Base-by-base conservation (phyloP, 1,140 invertebrate species). In the Trachymyrmex cornetzi region DNA sequence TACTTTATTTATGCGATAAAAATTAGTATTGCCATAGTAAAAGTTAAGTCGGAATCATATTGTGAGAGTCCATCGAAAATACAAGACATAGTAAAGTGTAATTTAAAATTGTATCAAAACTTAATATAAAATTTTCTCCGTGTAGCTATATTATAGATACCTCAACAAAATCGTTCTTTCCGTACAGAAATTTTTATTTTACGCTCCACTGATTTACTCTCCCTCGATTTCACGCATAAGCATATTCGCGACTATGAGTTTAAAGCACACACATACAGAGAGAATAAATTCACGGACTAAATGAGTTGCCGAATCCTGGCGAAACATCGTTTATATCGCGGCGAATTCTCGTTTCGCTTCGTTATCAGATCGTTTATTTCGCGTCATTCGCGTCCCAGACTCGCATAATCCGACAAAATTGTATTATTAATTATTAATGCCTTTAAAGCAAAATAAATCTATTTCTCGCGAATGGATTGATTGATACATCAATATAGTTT, bases 271-370 rank as follows among this genome's bases (percentile, higher is more conserved):
- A 38, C 38, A 30, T 72, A 82, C 50, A 82, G 71, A 82, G 80
- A 61, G 80, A 84, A 84, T 75, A 61, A 75, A 75, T 84, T 74
- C 24, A 48, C 19, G 34, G 66, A 24, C 69, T 75, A 84, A 84
- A 84, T 84, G 80, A 84, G 80, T 84, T 74, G 53, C 80, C 69
- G 69, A 75, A 75, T 48, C 34, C 69, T 38, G 69, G 3, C 24
- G 24, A 75, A 84, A 84, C 72, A 69, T 61, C 80, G 80, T 84
- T 84, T 84, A 74, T 61, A 84, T 84, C 80, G 69, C 69, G 69
- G 38, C 38, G 55, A 74, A 75, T 84, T 75, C 69, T 75, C 80
- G 55, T 75, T 84, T 84, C 24, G 80, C 80, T 84, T 75, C 80
- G 69, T 84, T 75, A 84, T 84, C 80, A 48, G 69, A 3, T 14